Evolutionary conservation across 1,140 invertebrate species (phyloP).

Genomic region (Drosophila mayri): DNA sequence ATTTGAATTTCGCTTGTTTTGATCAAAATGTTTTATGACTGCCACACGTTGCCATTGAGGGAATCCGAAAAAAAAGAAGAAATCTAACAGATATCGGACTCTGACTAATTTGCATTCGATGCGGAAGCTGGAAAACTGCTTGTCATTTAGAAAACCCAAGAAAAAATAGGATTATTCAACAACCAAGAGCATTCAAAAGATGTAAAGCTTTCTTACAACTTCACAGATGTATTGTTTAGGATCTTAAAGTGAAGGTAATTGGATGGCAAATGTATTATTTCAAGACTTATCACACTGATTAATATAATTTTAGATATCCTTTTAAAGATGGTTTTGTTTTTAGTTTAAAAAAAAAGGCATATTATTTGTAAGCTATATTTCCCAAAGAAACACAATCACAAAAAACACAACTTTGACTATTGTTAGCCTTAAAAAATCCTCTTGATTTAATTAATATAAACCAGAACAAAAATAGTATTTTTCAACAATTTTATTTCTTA

Average conservation of each 20-base stretch:
- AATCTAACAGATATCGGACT: conserved; percentile 19
- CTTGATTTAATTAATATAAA: too few relatives aligned
- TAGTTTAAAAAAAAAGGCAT: not conserved
- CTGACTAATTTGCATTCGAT: conserved; percentile 55
- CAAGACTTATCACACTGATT: not conserved
- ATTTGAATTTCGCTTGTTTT: conserved; percentile 38
- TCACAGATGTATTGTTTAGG: not conserved
- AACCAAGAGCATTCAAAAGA: not conserved
- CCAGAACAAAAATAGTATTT: not conserved
- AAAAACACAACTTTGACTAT: not conserved
- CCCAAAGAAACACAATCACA: not conserved
- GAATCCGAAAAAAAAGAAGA: conserved; percentile 6
- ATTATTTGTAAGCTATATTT: not conserved
- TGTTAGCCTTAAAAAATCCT: not conserved
- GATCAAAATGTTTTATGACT: conserved; percentile 56
- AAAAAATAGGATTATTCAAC: not conserved
- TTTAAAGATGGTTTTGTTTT: not conserved
- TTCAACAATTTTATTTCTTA: not conserved
- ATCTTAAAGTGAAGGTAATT: not conserved
- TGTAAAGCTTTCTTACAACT: not conserved
- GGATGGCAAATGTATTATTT: not conserved
- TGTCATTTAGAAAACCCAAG: conserved; percentile 5
- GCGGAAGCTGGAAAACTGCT: conserved; percentile 45
- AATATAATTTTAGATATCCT: not conserved
- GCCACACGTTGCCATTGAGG: conserved; percentile 40